These are phyloP conservation scores for Selenia dentaria DNA, from an alignment of 2,888 invertebrate species.

Conservation along the genomic window DNA sequence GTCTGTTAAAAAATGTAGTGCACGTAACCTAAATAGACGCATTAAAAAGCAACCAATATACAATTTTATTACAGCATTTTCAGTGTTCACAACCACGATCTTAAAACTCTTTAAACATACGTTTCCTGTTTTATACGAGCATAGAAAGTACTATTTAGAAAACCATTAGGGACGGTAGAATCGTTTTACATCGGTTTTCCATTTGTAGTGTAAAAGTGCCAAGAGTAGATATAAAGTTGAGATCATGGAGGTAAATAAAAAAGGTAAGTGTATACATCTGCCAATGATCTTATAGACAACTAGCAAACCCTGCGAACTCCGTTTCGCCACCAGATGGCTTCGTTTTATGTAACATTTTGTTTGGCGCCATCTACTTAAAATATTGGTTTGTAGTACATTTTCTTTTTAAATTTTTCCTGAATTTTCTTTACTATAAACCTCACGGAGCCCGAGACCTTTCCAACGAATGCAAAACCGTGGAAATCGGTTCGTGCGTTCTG, in stretches of 20 bases:
- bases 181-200: neutral
- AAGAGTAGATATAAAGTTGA: neutral
- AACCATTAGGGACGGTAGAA: neutral
- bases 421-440: too few relatives aligned
- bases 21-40: neutral
- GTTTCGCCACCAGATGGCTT: too few relatives aligned
- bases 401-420: too few relatives aligned
- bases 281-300: too few relatives aligned
- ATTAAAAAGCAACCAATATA: slow-evolving; percentile 1
- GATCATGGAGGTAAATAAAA: neutral
- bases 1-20: neutral
- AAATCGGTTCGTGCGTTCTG: too few relatives aligned
- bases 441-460: too few relatives aligned
- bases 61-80: slow-evolving; percentile 3
- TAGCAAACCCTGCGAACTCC: too few relatives aligned
- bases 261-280: too few relatives aligned
- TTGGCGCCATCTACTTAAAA: too few relatives aligned
- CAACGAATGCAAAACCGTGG: too few relatives aligned
- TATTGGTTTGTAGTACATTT: too few relatives aligned
- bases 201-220: neutral
- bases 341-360: too few relatives aligned
- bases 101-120: neutral
- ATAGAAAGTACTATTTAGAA: slow-evolving; percentile 1
- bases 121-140: slow-evolving; percentile 1
- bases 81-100: neutral